phyloP scores from a whole-genome alignment of 1,140 invertebrate genomes.

The Meloidogyne hapla region DNA sequence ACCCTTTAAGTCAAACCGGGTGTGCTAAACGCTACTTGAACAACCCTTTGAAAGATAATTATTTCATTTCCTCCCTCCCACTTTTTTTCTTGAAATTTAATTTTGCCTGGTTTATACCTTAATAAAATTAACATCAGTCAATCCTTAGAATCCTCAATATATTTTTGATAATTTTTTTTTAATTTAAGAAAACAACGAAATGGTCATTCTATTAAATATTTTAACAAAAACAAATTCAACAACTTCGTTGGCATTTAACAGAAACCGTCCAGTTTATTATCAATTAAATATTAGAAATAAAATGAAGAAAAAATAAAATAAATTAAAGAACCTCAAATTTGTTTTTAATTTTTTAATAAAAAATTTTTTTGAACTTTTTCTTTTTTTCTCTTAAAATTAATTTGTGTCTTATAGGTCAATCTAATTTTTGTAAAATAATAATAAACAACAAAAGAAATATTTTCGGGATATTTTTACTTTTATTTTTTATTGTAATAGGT shows the following conservation, averaged over 20 bases:
- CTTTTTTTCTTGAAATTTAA: too few relatives aligned
- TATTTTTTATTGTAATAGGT: too few relatives aligned
- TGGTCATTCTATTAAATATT: constrained; percentile 32
- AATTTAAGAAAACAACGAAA: constrained; percentile 8
- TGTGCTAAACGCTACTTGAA: too few relatives aligned
- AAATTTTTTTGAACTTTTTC: neutral
- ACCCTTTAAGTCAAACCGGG: too few relatives aligned
- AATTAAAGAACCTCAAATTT: neutral
- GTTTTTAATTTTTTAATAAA: neutral
- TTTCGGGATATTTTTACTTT: too few relatives aligned
- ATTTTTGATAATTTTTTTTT: too few relatives aligned
- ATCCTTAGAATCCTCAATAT: neutral
- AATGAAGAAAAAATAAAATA: constrained; percentile 24
- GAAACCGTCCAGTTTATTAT: constrained; percentile 45
- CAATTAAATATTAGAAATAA: constrained; percentile 35
- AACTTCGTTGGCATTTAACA: constrained; percentile 40
- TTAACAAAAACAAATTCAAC: constrained; percentile 39
- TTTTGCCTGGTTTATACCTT: too few relatives aligned
- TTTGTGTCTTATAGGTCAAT: neutral
- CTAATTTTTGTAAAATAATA: too few relatives aligned
- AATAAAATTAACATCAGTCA: too few relatives aligned
- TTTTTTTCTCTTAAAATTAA: neutral
- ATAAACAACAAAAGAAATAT: too few relatives aligned
- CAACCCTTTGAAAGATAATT: too few relatives aligned
- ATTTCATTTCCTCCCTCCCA: too few relatives aligned